Evolutionary conservation across 2,888 invertebrate species (phyloP).

Genomic region (Lasioglossum figueresi): DNA sequence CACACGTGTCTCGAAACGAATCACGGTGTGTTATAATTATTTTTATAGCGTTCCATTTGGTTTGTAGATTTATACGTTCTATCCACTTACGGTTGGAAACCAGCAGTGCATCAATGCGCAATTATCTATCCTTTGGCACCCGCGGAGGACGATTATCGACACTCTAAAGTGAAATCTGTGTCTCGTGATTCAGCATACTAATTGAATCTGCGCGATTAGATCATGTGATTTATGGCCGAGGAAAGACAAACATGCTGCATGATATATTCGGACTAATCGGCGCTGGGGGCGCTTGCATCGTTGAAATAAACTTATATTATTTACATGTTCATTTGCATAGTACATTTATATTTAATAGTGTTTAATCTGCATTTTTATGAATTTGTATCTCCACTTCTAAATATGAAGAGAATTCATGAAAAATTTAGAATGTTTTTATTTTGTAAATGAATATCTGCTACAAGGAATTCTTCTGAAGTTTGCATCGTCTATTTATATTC

Average conservation of each 20-base stretch:
- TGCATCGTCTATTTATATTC: too few species aligned
- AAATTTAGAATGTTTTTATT: too few species aligned
- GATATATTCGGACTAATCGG: not conserved
- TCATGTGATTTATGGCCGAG: not conserved
- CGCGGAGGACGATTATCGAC: not conserved
- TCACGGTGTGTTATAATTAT: not conserved
- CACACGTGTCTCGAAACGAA: too few species aligned
- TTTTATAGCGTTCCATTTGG: not conserved
- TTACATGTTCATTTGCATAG: too few species aligned
- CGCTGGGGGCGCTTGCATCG: not conserved
- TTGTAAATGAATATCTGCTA: too few species aligned
- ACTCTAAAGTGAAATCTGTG: not conserved
- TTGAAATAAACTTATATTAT: too few species aligned
- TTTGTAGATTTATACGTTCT: not conserved
- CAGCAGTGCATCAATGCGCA: not conserved
- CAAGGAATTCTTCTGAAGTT: not conserved
- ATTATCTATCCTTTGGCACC: not conserved
- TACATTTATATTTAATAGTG: too few species aligned
- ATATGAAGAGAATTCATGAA: too few species aligned
- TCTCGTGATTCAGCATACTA: not conserved
- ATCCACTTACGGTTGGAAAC: not conserved
- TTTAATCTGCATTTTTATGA: too few species aligned
- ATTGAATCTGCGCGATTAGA: not conserved
- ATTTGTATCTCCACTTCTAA: too few species aligned
- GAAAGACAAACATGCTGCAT: not conserved